phyloP scores from a whole-genome alignment of 2,113 vertebrate species.

The Leucosticte australis region DNA sequence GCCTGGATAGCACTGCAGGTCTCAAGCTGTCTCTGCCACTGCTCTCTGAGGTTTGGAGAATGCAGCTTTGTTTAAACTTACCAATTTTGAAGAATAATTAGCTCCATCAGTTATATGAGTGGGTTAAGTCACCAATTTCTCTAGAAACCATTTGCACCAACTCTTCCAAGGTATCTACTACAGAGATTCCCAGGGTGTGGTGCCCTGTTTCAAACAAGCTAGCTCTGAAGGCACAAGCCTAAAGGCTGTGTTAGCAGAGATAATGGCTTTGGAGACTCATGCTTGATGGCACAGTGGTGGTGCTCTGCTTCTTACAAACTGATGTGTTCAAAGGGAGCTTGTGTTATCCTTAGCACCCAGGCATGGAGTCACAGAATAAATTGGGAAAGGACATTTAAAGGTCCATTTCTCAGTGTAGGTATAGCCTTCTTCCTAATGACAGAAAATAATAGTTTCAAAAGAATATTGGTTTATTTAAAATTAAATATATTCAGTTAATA shows the following conservation, averaged over 20 bases:
- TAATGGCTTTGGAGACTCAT: background rate
- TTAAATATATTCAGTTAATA: background rate
- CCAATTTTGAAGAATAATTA: background rate
- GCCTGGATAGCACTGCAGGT: background rate
- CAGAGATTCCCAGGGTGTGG: background rate
- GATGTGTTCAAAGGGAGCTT: accelerated
- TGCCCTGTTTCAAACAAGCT: background rate
- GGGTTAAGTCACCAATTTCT: background rate
- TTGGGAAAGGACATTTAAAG: background rate
- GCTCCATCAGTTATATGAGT: accelerated
- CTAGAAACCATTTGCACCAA: background rate
- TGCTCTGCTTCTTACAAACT: background rate
- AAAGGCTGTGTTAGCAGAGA: background rate
- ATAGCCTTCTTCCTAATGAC: background rate
- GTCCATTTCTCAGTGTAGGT: background rate
- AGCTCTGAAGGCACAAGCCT: background rate
- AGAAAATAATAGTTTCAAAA: background rate
- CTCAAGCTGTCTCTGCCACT: background rate
- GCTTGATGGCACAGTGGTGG: accelerated
- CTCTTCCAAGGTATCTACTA: background rate
- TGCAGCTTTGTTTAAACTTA: background rate
- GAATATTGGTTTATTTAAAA: background rate
- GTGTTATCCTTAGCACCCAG: background rate
- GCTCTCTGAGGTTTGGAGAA: background rate
- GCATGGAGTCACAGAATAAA: background rate